phyloP scores from a whole-genome alignment of 2,113 vertebrate species.

The Azemiops feae region DNA sequence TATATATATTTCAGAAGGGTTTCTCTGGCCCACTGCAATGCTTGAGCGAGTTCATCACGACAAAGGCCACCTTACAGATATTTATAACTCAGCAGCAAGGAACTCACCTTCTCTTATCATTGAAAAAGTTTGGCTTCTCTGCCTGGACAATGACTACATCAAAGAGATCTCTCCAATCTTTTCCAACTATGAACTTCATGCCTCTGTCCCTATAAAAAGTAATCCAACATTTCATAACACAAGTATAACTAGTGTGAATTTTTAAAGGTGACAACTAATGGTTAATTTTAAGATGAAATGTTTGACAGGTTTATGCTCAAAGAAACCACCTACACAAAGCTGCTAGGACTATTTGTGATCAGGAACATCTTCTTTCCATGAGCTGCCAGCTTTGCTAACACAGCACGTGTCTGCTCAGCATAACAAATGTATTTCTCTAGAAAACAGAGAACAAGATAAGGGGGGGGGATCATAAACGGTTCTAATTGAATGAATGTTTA shows the following conservation, averaged over 20 bases:
- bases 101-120: constrained; percentile 91
- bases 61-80: background rate
- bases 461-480: background rate
- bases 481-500: background rate
- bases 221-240: background rate
- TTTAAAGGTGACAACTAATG: background rate
- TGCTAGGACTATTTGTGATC: constrained; percentile 96
- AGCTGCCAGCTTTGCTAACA: constrained; percentile 88
- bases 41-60: background rate
- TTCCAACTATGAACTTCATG: constrained; percentile 94
- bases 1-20: background rate
- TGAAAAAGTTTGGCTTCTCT: constrained; percentile 96
- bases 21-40: background rate
- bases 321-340: constrained; percentile 90
- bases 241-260: background rate
- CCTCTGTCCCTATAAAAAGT: constrained; percentile 82
- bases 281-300: background rate
- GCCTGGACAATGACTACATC: constrained; percentile 97
- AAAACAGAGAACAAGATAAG: background rate
- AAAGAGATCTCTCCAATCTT: constrained; percentile 96
- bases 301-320: background rate
- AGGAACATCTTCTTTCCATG: constrained; percentile 98
- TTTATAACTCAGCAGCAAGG: background rate
- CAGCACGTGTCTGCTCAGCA: constrained; percentile 88
- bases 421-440: constrained; percentile 95